Evolutionary conservation across 2,888 invertebrate genomes (phyloP).

Genomic region (Synanthedon formicaeformis): DNA sequence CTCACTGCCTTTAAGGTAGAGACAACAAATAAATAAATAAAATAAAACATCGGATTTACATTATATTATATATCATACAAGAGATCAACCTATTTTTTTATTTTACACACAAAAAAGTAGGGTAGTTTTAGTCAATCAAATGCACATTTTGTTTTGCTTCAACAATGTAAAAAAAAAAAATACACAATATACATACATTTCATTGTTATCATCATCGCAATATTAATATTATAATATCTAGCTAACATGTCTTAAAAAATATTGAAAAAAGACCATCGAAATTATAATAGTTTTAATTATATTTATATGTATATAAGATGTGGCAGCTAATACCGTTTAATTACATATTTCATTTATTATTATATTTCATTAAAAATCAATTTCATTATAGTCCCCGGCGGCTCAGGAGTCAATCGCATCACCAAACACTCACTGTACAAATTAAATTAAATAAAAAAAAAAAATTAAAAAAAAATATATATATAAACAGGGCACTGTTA

Average conservation of each 20-base stretch:
- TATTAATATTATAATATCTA: conserved; percentile 66
- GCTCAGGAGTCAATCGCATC: conserved; percentile 44
- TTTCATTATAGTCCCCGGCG: conserved; percentile 67
- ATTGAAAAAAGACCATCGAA: conserved; percentile 63
- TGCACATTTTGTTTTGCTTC: conserved; percentile 59
- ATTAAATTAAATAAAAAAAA: conserved; percentile 55
- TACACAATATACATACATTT: conserved; percentile 64
- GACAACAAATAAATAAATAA: conserved; percentile 40
- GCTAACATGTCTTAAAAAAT: conserved; percentile 68
- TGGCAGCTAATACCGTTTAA: conserved; percentile 64
- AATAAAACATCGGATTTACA: conserved; percentile 47
- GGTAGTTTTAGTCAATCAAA: conserved; percentile 25
- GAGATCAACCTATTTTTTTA: conserved; percentile 48
- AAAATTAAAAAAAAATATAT: too few species aligned
- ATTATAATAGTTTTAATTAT: conserved; percentile 46
- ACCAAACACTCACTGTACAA: conserved; percentile 62
- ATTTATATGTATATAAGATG: conserved; percentile 63
- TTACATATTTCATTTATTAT: conserved; percentile 61
- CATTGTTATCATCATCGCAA: conserved; percentile 49
- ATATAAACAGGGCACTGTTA: conserved; percentile 53
- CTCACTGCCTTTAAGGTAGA: conserved; percentile 4
- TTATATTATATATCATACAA: conserved; percentile 50
- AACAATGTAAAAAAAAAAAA: conserved; percentile 24
- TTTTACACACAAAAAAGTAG: conserved; percentile 12
- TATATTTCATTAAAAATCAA: conserved; percentile 45